These are phyloP conservation scores for Typhlichthys eigenmanni DNA, from an alignment of 2,797 vertebrate genomes.

Conservation along the genomic window DNA sequence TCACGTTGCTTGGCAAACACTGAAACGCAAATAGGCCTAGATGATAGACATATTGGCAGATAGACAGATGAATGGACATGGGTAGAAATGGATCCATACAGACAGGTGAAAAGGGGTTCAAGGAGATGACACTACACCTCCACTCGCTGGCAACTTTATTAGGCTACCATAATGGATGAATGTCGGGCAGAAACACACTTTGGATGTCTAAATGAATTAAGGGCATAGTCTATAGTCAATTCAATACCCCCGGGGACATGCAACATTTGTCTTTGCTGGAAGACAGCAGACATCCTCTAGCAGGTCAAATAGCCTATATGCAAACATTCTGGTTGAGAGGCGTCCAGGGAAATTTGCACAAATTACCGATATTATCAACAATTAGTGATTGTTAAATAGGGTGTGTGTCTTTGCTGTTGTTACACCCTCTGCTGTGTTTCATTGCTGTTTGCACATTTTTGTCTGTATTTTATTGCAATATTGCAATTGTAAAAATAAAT, in stretches of 20 bases:
- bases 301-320: background rate
- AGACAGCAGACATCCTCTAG: background rate
- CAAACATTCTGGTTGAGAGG: background rate
- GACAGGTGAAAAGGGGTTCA: constrained; percentile 23
- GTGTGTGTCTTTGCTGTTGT: too few relatives aligned
- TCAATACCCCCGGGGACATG: constrained; percentile 4
- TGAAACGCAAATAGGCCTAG: background rate
- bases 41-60: background rate
- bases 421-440: too few relatives aligned
- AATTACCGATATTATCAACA: too few relatives aligned
- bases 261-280: constrained; percentile 11
- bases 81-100: constrained; percentile 11
- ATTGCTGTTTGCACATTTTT: too few relatives aligned
- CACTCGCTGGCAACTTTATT: constrained; percentile 38
- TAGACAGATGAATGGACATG: constrained; percentile 16
- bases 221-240: constrained; percentile 15
- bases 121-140: constrained; percentile 33
- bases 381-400: too few relatives aligned
- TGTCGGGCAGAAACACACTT: constrained; percentile 24
- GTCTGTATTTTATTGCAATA: too few relatives aligned
- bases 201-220: constrained; percentile 47
- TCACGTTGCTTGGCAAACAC: background rate
- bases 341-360: background rate
- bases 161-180: constrained; percentile 39
- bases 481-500: too few relatives aligned